Conservation (phyloP, 2,113 vertebrate species). For the Steatornis caripensis region DNA sequence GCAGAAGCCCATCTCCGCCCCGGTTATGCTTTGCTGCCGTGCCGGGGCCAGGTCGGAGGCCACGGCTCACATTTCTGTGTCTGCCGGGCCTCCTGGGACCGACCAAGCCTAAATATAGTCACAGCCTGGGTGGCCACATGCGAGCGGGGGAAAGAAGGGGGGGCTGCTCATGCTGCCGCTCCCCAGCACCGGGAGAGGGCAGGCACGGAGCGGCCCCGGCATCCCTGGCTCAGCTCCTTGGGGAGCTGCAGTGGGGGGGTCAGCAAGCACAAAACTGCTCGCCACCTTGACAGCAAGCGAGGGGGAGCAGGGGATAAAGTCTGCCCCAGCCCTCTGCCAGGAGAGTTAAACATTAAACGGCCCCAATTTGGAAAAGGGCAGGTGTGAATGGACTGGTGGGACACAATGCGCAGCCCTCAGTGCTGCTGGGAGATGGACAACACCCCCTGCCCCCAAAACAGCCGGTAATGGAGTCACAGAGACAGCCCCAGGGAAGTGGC, state of each 20-base stretch:
- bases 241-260: neutral
- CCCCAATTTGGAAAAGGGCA: neutral
- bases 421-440: neutral
- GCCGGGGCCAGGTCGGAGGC: neutral
- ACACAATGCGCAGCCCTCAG: rapidly evolving
- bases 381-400: neutral
- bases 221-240: neutral
- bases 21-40: neutral
- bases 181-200: neutral
- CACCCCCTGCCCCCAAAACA: neutral
- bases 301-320: slow-evolving; percentile 46
- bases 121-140: slow-evolving; percentile 60
- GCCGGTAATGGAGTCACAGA: neutral
- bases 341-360: slow-evolving; percentile 58
- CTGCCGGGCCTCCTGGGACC: slow-evolving; percentile 56
- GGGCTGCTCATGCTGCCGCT: neutral
- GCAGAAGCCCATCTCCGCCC: slow-evolving; percentile 27
- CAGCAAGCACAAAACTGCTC: neutral
- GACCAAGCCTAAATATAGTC: slow-evolving; percentile 87
- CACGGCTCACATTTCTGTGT: slow-evolving; percentile 79
- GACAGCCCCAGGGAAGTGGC: rapidly evolving
- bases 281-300: neutral
- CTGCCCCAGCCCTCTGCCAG: neutral
- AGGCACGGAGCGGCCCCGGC: neutral
- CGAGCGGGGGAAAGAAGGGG: neutral